These are phyloP conservation scores for Pluvialis apricaria DNA, from an alignment of 2,113 vertebrate species.

Conservation along the genomic window DNA sequence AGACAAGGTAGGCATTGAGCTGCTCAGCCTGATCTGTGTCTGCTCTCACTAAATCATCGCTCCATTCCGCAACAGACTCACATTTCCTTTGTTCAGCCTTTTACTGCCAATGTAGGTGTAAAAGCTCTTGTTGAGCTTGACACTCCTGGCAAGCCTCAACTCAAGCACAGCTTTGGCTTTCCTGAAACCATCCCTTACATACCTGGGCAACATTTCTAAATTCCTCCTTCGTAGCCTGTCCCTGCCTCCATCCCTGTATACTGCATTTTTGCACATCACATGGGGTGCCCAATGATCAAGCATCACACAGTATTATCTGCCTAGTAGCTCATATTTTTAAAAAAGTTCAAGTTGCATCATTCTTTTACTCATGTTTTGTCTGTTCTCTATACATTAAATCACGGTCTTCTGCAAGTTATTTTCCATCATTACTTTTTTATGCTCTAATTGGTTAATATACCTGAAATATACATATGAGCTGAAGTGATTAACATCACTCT, in stretches of 20 bases:
- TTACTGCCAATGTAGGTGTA: not conserved
- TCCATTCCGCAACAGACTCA: not conserved
- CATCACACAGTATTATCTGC: not conserved
- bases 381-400: not conserved
- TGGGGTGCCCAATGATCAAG: accelerated
- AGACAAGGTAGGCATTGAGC: not conserved
- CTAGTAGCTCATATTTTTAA: not conserved
- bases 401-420: not conserved
- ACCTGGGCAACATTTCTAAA: not conserved
- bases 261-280: not conserved
- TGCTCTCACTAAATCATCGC: not conserved
- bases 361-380: not conserved
- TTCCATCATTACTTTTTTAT: not conserved
- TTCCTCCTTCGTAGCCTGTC: not conserved
- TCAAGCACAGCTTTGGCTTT: not conserved
- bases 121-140: not conserved
- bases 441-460: not conserved
- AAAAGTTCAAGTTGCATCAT: not conserved
- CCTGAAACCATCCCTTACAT: not conserved
- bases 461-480: not conserved
- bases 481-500: not conserved
- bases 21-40: not conserved
- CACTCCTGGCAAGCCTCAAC: not conserved
- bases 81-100: not conserved
- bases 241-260: not conserved